These are phyloP conservation scores for Brachirus orientalis DNA, from an alignment of 2,113 vertebrate genomes.

Conservation along the genomic window DNA sequence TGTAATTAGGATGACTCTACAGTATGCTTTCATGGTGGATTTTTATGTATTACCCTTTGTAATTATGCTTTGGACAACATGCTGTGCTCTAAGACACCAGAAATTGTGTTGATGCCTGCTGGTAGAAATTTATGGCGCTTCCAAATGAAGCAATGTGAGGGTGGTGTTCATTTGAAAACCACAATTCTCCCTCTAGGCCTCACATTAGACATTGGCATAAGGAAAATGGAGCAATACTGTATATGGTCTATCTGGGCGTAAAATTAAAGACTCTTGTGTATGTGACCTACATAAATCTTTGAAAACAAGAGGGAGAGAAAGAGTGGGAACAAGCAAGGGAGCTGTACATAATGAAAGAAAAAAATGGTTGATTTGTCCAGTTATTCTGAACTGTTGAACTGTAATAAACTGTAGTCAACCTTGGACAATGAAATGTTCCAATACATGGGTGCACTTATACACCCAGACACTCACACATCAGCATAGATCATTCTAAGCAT, in stretches of 20 bases:
- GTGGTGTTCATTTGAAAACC: constrained; percentile 57
- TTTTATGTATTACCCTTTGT: constrained; percentile 53
- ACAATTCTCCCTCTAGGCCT: constrained; percentile 40
- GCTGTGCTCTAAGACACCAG: constrained; percentile 39
- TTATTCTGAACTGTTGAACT: constrained; percentile 50
- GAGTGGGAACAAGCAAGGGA: constrained; percentile 11
- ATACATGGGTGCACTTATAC: constrained; percentile 8
- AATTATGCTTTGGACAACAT: constrained; percentile 60
- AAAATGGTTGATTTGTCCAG: constrained; percentile 46
- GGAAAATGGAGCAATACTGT: constrained; percentile 68
- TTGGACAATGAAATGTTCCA: constrained; percentile 48
- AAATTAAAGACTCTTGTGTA: constrained; percentile 76
- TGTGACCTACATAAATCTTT: constrained; percentile 71
- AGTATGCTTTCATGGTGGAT: constrained; percentile 55
- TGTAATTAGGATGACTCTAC: constrained; percentile 63
- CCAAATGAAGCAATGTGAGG: constrained; percentile 34
- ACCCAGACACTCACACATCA: constrained; percentile 1
- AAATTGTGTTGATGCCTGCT: constrained; percentile 36
- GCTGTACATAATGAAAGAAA: constrained; percentile 47
- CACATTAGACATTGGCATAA: constrained; percentile 63
- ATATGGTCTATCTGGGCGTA: constrained; percentile 71
- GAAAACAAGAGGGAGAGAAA: constrained; percentile 19
- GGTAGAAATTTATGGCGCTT: constrained; percentile 50
- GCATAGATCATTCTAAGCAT: constrained; percentile 20
- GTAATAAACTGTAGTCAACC: constrained; percentile 43